These are phyloP conservation scores for Eurytoma californica DNA, from an alignment of 2,888 invertebrate species.

Conservation along the genomic window DNA sequence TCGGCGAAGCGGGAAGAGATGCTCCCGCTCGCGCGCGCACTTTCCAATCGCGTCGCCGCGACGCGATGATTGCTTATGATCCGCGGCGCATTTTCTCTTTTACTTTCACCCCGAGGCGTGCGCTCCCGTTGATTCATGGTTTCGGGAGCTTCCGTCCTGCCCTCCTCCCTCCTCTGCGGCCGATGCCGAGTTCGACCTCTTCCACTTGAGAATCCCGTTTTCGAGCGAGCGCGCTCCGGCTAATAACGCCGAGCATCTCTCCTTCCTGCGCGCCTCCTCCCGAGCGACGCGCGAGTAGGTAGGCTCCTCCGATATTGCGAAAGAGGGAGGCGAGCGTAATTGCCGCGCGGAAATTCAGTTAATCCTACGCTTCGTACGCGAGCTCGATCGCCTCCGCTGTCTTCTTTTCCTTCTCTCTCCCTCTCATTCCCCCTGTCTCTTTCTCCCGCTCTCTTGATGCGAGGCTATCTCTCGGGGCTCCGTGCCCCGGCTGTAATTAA, in stretches of 20 bases:
- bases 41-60: conserved; percentile 62
- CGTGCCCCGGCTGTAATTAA: too few species aligned
- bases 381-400: too few species aligned
- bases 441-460: too few species aligned
- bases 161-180: neutral
- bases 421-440: too few species aligned
- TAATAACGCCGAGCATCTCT: neutral
- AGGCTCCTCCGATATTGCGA: conserved; percentile 23
- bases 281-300: neutral
- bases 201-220: conserved; percentile 51
- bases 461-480: too few species aligned
- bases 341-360: neutral
- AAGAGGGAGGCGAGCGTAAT: conserved; percentile 32
- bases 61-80: conserved; percentile 61
- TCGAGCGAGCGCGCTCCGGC: neutral
- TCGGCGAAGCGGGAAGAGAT: conserved; percentile 23
- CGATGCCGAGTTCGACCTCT: conserved; percentile 16
- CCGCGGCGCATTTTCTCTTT: conserved; percentile 62
- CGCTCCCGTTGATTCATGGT: conserved; percentile 50
- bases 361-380: too few species aligned
- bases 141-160: conserved; percentile 51
- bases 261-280: too few species aligned
- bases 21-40: conserved; percentile 54
- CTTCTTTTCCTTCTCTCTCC: too few species aligned
- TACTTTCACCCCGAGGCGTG: conserved; percentile 60